Conservation (phyloP, 2,888 invertebrate species). For the Choreutis nemorana region DNA sequence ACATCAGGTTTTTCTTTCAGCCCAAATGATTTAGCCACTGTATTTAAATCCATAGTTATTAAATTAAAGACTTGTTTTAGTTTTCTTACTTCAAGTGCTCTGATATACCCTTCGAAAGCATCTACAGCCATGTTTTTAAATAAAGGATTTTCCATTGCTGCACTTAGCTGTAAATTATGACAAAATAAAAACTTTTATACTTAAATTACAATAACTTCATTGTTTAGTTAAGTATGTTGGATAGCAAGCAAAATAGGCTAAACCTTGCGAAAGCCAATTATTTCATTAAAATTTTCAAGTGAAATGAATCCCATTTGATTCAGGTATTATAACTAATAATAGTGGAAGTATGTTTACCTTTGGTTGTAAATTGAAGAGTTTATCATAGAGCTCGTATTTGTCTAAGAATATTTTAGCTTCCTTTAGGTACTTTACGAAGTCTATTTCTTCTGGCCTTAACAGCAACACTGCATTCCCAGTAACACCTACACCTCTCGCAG, state of each 20-base stretch:
- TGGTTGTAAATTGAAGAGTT: slow-evolving; percentile 39
- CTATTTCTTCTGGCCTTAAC: slow-evolving; percentile 91
- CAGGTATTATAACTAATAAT: too few species aligned
- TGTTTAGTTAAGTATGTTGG: too few species aligned
- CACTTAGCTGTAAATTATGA: slow-evolving; percentile 77
- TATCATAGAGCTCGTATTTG: slow-evolving; percentile 71
- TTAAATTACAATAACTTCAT: too few species aligned
- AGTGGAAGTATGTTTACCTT: slow-evolving; percentile 39
- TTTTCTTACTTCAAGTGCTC: slow-evolving; percentile 96
- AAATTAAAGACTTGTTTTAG: slow-evolving; percentile 94
- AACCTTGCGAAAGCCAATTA: too few species aligned
- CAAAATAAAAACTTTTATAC: slow-evolving; percentile 2
- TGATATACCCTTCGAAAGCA: slow-evolving; percentile 93
- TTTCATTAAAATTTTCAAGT: too few species aligned
- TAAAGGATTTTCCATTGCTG: slow-evolving; percentile 86
- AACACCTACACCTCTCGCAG: slow-evolving; percentile 92
- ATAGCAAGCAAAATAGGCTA: too few species aligned
- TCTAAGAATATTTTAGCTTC: slow-evolving; percentile 92
- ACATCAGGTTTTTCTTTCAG: slow-evolving; percentile 91
- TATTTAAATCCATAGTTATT: slow-evolving; percentile 83
- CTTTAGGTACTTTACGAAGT: slow-evolving; percentile 89
- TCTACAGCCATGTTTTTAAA: slow-evolving; percentile 90
- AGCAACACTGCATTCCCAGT: slow-evolving; percentile 92
- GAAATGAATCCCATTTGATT: too few species aligned
- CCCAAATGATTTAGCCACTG: slow-evolving; percentile 91